Conservation (phyloP, 2,888 invertebrate genomes). For the Catocala sponsa region DNA sequence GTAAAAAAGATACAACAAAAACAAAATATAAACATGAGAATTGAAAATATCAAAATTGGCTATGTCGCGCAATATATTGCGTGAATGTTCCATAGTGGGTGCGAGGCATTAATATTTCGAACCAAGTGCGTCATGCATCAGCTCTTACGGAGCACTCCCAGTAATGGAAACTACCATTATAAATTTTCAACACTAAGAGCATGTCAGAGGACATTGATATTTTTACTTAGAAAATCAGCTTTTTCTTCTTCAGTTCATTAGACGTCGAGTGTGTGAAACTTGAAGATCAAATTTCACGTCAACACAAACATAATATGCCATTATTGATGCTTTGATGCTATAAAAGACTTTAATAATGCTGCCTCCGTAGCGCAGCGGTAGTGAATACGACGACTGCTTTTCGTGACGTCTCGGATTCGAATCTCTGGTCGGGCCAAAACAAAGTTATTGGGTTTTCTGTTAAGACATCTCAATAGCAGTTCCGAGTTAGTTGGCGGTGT, state of each 20-base stretch:
- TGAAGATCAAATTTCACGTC: not conserved
- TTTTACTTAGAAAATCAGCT: constrained; percentile 57
- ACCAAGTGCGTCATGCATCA: constrained; percentile 76
- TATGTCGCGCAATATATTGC: constrained; percentile 1
- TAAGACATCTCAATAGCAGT: no score
- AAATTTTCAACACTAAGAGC: constrained; percentile 81
- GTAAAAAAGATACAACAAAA: no score
- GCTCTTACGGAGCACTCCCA: constrained; percentile 67
- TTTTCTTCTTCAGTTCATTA: constrained; percentile 11
- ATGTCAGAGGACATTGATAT: constrained; percentile 77
- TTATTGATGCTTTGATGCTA: not conserved
- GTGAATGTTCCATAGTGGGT: constrained; percentile 10
- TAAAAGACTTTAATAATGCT: not conserved
- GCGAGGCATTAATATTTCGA: constrained; percentile 60
- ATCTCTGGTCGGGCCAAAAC: no score
- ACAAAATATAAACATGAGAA: no score
- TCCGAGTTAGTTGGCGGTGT: no score
- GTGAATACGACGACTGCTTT: no score
- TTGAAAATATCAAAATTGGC: no score
- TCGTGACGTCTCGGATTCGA: no score
- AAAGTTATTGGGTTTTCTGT: no score
- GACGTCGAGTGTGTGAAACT: not conserved
- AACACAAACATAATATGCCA: not conserved
- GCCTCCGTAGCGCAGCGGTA: no score
- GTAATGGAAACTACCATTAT: constrained; percentile 84